Conservation (phyloP, 2,113 vertebrate species). For the Takifugu bimaculatus region DNA sequence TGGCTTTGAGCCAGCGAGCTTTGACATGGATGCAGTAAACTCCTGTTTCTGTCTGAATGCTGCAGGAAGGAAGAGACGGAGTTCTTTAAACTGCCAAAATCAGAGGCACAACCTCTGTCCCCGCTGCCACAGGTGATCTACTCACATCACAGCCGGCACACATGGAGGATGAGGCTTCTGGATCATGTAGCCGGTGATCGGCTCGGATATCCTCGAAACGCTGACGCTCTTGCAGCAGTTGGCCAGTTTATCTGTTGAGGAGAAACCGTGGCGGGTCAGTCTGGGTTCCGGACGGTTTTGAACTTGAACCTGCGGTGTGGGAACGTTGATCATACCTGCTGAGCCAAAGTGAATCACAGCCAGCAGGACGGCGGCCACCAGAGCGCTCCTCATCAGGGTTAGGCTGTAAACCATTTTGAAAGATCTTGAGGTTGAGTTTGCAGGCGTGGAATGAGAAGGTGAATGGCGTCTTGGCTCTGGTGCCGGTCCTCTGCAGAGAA, state of each 20-base stretch:
- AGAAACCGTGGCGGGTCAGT: neutral
- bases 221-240: constrained; percentile 26
- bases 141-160: constrained; percentile 52
- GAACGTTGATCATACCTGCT: constrained; percentile 16
- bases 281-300: neutral
- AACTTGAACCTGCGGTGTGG: neutral
- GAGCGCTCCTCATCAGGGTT: constrained; percentile 12
- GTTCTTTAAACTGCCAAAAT: too few relatives aligned
- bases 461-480: neutral
- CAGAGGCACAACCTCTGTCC: neutral
- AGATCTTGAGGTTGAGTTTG: neutral
- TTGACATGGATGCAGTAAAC: constrained; percentile 3
- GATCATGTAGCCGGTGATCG: constrained; percentile 13
- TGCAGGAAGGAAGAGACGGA: constrained; percentile 7
- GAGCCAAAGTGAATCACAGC: constrained; percentile 1
- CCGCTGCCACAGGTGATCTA: neutral
- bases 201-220: neutral
- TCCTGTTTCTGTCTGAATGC: constrained; percentile 36
- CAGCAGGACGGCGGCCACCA: constrained; percentile 25
- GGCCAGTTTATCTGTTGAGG: constrained; percentile 25
- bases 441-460: neutral
- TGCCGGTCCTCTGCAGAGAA: constrained; percentile 15
- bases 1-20: constrained; percentile 12
- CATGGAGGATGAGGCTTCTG: constrained; percentile 7
- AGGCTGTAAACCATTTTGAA: constrained; percentile 34